Evolutionary conservation across 2,888 invertebrate species (phyloP), one percentile per base, ranked within the genome.

Genomic region (Eupithecia abbreviata): DNA sequence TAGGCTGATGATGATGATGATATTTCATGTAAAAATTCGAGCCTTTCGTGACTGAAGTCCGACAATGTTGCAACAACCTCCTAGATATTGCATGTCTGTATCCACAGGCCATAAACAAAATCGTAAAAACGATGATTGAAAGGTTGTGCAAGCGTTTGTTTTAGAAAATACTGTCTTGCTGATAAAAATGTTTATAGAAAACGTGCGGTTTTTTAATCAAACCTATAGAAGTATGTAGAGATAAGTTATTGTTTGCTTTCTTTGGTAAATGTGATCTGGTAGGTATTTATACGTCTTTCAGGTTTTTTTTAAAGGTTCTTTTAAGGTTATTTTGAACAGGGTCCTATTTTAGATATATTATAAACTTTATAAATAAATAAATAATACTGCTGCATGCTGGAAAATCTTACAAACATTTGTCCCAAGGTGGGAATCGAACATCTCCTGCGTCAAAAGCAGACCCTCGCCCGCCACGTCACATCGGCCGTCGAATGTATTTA

Each of bases 91-190:
- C 65, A 70, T 49, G 71, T 73, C 74, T 74, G 45, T 47, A 71
- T 71, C 51, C 65, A 47, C 67, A 0, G 73, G 73, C 80, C 78
- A 74, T 90, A 90, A 91, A 89, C 76, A 74, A 80, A 79, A 83
- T 89, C 89, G 87, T 91, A 90, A 90, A 90, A 85, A 83, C 15
- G 87, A 89, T 85, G 89, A 89, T 90, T 91, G 89, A 83, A 83
- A 85, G 84, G 85, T 91, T 92, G 90, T 88, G 91, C 87, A 92
- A 91, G 85, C 86, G 83, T 82, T 62, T 87, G 90, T 89, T 89
- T 90, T 85, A 84, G 83, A 89, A 88, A 89, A 85, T 85, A 80
- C 84, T 89, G 88, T 91, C 90, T 87, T 76, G 87, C 84, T 89
- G 89, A 90, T 91, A 91, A 88, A 86, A 77, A 68, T 81, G 81